Conservation (phyloP, 1,140 invertebrate species). For the Scaptomyza graminum region DNA sequence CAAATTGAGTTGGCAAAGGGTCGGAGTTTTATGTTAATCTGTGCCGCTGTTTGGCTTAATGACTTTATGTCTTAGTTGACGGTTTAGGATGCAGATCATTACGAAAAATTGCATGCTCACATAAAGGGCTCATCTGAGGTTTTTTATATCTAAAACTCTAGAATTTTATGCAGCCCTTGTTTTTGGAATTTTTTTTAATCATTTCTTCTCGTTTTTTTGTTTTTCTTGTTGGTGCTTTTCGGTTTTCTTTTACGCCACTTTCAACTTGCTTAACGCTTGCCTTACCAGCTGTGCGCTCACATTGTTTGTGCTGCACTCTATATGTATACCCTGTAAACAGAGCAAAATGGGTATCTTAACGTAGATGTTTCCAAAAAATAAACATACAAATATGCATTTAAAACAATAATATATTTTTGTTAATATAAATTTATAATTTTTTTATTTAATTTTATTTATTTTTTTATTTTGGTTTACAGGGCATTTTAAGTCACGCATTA, state of each 20-base stretch:
- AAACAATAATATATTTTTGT: no score
- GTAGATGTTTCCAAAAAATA: no score
- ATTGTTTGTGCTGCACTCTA: slow-evolving; percentile 35
- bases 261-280: slow-evolving; percentile 53
- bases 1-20: background rate
- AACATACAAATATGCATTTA: background rate
- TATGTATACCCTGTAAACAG: slow-evolving; percentile 27
- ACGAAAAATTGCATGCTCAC: slow-evolving; percentile 1
- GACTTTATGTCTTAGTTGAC: slow-evolving; percentile 15
- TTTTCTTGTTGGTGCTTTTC: slow-evolving; percentile 7
- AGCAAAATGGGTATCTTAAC: background rate
- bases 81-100: background rate
- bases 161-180: slow-evolving; percentile 3
- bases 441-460: background rate
- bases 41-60: slow-evolving; percentile 64
- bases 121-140: background rate
- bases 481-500: background rate
- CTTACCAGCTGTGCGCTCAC: slow-evolving; percentile 16
- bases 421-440: no score
- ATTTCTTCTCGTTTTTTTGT: no score
- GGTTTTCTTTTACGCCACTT: slow-evolving; percentile 36
- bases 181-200: no score
- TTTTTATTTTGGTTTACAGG: background rate
- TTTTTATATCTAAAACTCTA: background rate
- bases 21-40: slow-evolving; percentile 60